Conservation (phyloP, 1,140 invertebrate genomes). For the Brachionus rotundiformis region DNA sequence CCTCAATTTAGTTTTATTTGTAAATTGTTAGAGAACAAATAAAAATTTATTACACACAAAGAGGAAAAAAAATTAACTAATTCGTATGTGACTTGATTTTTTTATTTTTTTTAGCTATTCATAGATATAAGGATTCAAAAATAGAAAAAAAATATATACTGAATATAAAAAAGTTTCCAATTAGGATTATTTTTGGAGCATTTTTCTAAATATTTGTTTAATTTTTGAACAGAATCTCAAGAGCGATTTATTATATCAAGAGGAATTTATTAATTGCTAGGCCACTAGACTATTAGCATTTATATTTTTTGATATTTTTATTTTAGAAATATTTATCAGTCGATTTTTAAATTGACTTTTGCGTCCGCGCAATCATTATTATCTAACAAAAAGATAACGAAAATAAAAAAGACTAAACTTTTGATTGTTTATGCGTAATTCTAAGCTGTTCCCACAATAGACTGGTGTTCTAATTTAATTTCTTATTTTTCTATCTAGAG, state of each 20-base stretch:
- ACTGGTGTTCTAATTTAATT: constrained; percentile 9
- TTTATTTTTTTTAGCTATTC: neutral
- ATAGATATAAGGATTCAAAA: neutral
- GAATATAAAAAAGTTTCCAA: too few relatives aligned
- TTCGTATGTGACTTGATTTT: too few relatives aligned
- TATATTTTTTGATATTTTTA: neutral
- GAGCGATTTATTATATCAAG: constrained; percentile 9
- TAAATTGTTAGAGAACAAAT: neutral
- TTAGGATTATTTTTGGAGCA: too few relatives aligned
- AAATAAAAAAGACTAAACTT: neutral
- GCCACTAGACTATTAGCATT: constrained; percentile 6
- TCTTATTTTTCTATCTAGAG: neutral
- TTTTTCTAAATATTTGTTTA: neutral
- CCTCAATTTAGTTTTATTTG: neutral
- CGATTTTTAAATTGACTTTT: neutral
- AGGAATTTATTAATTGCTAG: constrained; percentile 3
- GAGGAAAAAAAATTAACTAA: too few relatives aligned
- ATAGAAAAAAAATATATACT: too few relatives aligned
- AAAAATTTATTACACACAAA: too few relatives aligned
- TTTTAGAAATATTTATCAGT: neutral
- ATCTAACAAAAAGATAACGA: too few relatives aligned
- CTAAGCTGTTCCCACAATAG: neutral
- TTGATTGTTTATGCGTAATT: neutral
- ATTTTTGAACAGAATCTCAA: neutral
- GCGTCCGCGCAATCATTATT: neutral